Evolutionary conservation across 2,797 vertebrate species (phyloP).

Genomic region (Trichosurus vulpecula): DNA sequence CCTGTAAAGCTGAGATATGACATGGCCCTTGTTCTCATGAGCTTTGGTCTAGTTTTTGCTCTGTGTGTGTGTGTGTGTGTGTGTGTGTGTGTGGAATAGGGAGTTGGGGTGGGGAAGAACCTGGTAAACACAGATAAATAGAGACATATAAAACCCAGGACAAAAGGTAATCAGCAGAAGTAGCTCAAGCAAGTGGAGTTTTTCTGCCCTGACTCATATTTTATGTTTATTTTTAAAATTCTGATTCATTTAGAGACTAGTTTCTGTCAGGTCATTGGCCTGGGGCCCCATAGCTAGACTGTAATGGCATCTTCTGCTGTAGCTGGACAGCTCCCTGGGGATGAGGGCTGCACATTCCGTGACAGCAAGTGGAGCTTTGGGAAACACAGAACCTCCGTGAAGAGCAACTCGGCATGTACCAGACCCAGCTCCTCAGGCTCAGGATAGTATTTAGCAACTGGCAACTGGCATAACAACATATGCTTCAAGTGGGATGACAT

Average conservation of each 20-base stretch:
- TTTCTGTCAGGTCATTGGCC: slow-evolving; percentile 1
- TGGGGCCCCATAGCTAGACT: background rate
- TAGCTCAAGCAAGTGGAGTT: background rate
- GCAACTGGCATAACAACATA: background rate
- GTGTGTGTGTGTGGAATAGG: background rate
- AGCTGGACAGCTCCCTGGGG: background rate
- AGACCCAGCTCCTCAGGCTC: background rate
- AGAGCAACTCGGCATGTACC: background rate
- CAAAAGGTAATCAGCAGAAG: background rate
- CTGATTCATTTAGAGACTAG: background rate
- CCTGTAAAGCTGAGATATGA: background rate
- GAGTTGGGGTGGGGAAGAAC: background rate
- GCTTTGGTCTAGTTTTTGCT: background rate
- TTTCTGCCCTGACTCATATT: background rate
- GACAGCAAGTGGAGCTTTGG: background rate
- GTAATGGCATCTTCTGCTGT: background rate
- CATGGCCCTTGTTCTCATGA: background rate
- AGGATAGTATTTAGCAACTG: background rate
- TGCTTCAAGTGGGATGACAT: background rate
- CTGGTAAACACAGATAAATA: background rate
- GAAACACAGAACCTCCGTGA: background rate
- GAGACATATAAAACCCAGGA: background rate
- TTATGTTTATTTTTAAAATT: slow-evolving; percentile 2
- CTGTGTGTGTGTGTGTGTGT: background rate
- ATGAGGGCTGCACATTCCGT: background rate